A percentile compares a stretch with the other conserved stretches of the same genome.
Evolutionary conservation across 2,797 vertebrate species (phyloP).

Genomic region (Brachyalestes nurse): DNA sequence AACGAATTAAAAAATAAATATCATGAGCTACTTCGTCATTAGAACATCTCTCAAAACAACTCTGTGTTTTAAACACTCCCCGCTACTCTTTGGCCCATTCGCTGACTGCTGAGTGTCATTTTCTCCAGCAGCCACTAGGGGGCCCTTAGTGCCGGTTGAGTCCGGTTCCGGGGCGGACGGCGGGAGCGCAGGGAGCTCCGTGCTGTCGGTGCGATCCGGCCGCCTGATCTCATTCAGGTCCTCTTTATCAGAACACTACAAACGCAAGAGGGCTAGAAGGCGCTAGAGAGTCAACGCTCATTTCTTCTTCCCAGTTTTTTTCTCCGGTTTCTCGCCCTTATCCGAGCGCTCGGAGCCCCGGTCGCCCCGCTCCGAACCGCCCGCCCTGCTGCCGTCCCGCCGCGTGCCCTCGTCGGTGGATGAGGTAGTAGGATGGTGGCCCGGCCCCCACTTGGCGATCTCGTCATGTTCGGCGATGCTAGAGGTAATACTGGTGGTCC

Average conservation of each 20-base stretch:
- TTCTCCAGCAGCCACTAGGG: constrained; percentile 59
- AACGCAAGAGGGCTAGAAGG: constrained; percentile 19
- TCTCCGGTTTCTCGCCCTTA: constrained; percentile 66
- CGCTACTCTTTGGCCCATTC: constrained; percentile 50
- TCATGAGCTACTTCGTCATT: constrained; percentile 74
- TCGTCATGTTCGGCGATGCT: constrained; percentile 87
- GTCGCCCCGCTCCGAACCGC: constrained; percentile 64
- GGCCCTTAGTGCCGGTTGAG: constrained; percentile 50
- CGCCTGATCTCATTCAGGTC: background rate
- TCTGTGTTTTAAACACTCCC: constrained; percentile 52
- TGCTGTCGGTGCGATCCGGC: constrained; percentile 27
- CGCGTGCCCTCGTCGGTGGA: constrained; percentile 90
- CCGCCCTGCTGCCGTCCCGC: constrained; percentile 78
- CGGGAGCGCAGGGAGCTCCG: constrained; percentile 52
- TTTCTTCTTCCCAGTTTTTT: constrained; percentile 83
- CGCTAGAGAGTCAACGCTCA: constrained; percentile 66
- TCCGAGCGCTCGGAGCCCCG: constrained; percentile 82
- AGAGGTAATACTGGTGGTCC: constrained; percentile 81
- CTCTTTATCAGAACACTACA: constrained; percentile 46
- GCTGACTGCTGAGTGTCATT: constrained; percentile 57
- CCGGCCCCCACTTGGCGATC: constrained; percentile 87
- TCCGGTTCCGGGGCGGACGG: constrained; percentile 18
- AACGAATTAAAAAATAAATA: constrained; percentile 73
- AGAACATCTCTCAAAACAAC: constrained; percentile 69
- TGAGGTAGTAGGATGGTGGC: constrained; percentile 89